These are phyloP conservation scores for Styela clava DNA, from an alignment of 23 tunicate genomes.

Conservation along the genomic window DNA sequence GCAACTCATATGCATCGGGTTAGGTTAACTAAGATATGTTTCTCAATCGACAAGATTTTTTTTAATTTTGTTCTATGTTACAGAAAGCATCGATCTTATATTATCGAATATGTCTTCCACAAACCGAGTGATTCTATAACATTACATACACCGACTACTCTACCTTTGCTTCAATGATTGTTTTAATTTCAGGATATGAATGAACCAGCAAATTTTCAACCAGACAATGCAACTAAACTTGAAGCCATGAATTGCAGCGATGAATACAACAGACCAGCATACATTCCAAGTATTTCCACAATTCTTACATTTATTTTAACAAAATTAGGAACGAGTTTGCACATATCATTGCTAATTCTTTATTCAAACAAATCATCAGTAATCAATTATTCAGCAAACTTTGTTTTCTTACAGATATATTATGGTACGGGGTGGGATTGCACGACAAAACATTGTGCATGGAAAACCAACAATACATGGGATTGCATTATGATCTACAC, in stretches of 20 bases:
- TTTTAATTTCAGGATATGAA: slow-evolving; percentile 85
- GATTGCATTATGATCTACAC: slow-evolving; percentile 87
- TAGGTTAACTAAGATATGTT: too few species aligned
- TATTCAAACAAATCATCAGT: too few species aligned
- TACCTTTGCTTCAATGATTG: too few species aligned
- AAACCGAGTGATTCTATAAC: too few species aligned
- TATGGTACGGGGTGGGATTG: slow-evolving; percentile 70
- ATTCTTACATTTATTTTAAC: too few species aligned
- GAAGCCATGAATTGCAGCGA: slow-evolving; percentile 91
- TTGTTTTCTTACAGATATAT: slow-evolving; percentile 73
- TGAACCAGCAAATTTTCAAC: slow-evolving; percentile 98
- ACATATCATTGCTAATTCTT: background rate
- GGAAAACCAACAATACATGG: slow-evolving; percentile 73
- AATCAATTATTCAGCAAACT: too few species aligned
- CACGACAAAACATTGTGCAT: slow-evolving; percentile 89
- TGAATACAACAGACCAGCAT: slow-evolving; percentile 71
- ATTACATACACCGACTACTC: too few species aligned
- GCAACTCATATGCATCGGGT: too few species aligned
- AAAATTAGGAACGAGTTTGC: background rate
- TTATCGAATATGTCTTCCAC: too few species aligned
- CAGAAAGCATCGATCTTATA: too few species aligned
- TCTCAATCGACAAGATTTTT: too few species aligned
- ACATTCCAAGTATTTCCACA: slow-evolving; percentile 84
- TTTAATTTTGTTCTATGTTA: too few species aligned
- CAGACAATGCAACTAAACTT: slow-evolving; percentile 73